Evolutionary conservation across 2,113 vertebrate genomes (phyloP), one percentile per base, ranked within the genome.

Genomic region (Lonchura striata): DNA sequence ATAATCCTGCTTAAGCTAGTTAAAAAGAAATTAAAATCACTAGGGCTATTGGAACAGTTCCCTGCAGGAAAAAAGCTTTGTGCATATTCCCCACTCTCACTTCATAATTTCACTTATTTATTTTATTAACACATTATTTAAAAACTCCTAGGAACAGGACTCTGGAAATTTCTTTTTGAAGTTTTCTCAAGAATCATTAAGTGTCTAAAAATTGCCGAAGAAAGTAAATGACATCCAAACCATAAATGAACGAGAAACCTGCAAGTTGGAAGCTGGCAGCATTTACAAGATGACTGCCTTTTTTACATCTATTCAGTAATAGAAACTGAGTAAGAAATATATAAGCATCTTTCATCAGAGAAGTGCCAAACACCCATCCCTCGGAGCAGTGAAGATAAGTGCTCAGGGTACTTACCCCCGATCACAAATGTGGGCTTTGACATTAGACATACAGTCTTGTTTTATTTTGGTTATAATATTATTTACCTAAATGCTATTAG

Each of bases 281-380:
- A 46, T 64, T 92, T 76, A 27, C 50, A 72, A 65, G 41, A 39
- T 23, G 30, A n/a, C 33, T 52, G 42, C 52, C 77, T 83, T 60
- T 77, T 56, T 84, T 41, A 41, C n/a, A 27, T 54, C 90, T 78
- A 41, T 76, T 47, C 59, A 87, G 35, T 82, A 87, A 79, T 11
- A 88, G 87, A 88, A 92, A 52, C 22, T 18, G 61, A 77, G 52
- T 31, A 86, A 75, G 52, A 75, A 87, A 91, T 71, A 71, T n/a
- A 30, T 15, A 52, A 65, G 13, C 1, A 2, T 63, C 33, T 65
- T 66, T 35, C 53, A 89, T 59, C 52, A 64, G 84, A 52, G 33
- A 42, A 59, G 18, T 71, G 47, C 30, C 64, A 70, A 81, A 47
- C 37, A 76, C 31, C 44, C 64, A n/a, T 42, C 35, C 47, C 65